phyloP scores from a whole-genome alignment of 2,113 vertebrate genomes.

The Tetrax tetrax region DNA sequence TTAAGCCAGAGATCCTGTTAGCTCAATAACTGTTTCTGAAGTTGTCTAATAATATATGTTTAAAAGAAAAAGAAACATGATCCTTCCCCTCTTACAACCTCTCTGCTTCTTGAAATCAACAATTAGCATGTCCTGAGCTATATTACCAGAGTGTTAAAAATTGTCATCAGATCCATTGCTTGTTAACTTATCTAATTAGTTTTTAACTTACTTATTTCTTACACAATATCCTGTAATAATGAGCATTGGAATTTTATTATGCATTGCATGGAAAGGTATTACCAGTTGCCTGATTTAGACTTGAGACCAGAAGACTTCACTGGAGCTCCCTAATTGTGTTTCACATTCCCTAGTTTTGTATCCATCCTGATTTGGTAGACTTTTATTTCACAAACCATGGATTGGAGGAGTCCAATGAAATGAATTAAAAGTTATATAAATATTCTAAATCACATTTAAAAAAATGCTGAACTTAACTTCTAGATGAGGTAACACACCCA shows the following conservation, averaged over 20 bases:
- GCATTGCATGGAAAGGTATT: neutral
- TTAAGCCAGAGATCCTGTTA: neutral
- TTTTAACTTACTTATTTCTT: neutral
- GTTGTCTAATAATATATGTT: neutral
- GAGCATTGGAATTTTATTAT: neutral
- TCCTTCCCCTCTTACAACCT: neutral
- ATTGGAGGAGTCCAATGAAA: neutral
- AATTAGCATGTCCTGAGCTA: neutral
- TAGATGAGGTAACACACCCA: neutral
- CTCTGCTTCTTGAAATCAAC: neutral
- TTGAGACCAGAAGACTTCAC: neutral
- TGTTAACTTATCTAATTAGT: neutral
- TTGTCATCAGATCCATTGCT: neutral
- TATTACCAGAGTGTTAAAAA: neutral
- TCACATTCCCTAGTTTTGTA: neutral
- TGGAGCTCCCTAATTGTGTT: neutral
- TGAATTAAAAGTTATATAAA: neutral
- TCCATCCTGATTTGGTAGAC: neutral
- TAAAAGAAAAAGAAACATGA: neutral
- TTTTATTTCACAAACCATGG: neutral
- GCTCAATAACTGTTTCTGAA: neutral
- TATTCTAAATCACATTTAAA: neutral
- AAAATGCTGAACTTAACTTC: neutral
- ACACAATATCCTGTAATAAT: neutral
- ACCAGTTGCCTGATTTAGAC: neutral